A percentile compares a stretch with the other conserved stretches of the same genome.
phyloP scores from a whole-genome alignment of 2,888 invertebrate species.

The Herminia tarsipennalis region DNA sequence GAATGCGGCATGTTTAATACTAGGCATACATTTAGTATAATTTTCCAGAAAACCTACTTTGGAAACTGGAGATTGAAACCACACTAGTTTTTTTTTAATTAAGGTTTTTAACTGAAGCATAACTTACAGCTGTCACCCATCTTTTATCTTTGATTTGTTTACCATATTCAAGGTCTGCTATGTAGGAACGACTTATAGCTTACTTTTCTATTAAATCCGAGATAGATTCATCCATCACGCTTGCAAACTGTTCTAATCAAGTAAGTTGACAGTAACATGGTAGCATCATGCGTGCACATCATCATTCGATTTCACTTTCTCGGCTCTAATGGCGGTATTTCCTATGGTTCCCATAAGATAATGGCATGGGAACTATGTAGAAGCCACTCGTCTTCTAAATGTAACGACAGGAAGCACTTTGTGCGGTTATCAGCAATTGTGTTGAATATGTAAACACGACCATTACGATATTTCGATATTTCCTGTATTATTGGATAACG shows the following conservation, averaged over 20 bases:
- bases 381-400: slow-evolving; percentile 21
- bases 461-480: neutral
- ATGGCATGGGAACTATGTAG: slow-evolving; percentile 38
- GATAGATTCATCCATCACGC: no score
- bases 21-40: neutral
- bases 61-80: no score
- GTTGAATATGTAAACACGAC: slow-evolving; percentile 31
- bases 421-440: slow-evolving; percentile 40
- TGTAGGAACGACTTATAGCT: no score
- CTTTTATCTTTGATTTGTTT: no score
- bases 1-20: no score
- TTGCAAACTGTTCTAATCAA: slow-evolving; percentile 27
- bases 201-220: no score
- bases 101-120: no score
- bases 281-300: slow-evolving; percentile 37
- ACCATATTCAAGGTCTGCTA: no score
- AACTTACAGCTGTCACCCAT: no score
- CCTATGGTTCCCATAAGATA: slow-evolving; percentile 54
- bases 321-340: slow-evolving; percentile 47
- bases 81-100: no score
- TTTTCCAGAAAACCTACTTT: no score
- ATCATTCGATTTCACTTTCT: slow-evolving; percentile 61
- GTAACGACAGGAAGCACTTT: slow-evolving; percentile 42
- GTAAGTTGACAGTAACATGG: slow-evolving; percentile 25
- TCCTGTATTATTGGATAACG: no score